Evolutionary conservation across 1,140 invertebrate species (phyloP).

Genomic region (Heterodera carotae): DNA sequence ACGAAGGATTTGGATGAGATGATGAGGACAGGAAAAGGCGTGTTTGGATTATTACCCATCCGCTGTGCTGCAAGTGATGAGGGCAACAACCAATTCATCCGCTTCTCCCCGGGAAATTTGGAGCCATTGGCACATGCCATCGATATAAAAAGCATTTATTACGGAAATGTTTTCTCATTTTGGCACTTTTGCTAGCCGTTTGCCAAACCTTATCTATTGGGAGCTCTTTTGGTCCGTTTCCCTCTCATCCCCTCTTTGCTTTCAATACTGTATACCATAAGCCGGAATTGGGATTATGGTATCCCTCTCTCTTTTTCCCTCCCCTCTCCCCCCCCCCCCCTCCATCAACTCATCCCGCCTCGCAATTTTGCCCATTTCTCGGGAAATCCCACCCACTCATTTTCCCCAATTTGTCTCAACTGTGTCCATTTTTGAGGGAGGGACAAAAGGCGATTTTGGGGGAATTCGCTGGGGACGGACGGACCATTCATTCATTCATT

Average conservation of each 20-base stretch:
- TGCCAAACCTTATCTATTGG: neutral
- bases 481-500: too few relatives aligned
- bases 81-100: neutral
- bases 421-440: neutral
- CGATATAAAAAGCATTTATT: too few relatives aligned
- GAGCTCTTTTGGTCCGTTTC: neutral
- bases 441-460: neutral
- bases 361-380: too few relatives aligned
- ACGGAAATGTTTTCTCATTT: neutral
- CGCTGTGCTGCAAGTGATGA: too few relatives aligned
- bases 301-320: neutral
- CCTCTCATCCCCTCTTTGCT: neutral
- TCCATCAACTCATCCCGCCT: slow-evolving; percentile 2
- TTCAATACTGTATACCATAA: too few relatives aligned
- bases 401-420: neutral
- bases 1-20: neutral
- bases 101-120: neutral
- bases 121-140: neutral
- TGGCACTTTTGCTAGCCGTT: too few relatives aligned
- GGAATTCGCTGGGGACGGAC: neutral
- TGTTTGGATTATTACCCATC: neutral
- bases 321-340: neutral
- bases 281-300: slow-evolving; percentile 8
- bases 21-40: neutral
- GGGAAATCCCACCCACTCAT: neutral